Evolutionary conservation across 2,888 invertebrate species (phyloP).

Genomic region (Drosophila tanythrix): DNA sequence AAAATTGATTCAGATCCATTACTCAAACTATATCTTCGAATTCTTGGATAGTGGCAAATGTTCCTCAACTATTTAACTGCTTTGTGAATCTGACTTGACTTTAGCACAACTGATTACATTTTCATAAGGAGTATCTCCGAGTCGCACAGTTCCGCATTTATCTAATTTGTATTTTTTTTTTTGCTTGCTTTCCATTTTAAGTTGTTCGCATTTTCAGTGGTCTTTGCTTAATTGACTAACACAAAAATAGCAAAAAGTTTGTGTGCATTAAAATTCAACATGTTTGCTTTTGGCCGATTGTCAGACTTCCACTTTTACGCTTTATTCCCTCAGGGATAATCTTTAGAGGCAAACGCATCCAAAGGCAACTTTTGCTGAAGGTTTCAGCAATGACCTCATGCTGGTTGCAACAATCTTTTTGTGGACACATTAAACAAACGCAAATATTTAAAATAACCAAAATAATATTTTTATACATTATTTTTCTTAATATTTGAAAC

Average conservation of each 20-base stretch:
- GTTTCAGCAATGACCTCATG: constrained; percentile 8
- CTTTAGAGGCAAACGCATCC: constrained; percentile 7
- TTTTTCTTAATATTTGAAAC: background rate
- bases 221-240: constrained; percentile 16
- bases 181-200: background rate
- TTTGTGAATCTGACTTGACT: background rate
- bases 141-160: background rate
- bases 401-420: constrained; percentile 4
- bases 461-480: background rate
- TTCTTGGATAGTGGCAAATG: background rate
- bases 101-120: too few relatives aligned
- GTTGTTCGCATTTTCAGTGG: background rate
- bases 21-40: background rate
- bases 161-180: background rate
- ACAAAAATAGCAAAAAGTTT: constrained; percentile 14
- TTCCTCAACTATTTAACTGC: background rate
- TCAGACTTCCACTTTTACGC: background rate
- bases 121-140: background rate
- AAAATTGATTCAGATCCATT: background rate
- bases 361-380: background rate
- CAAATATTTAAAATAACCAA: background rate
- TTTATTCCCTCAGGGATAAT: constrained; percentile 15
- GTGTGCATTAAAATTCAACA: constrained; percentile 5
- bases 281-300: background rate
- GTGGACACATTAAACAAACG: background rate